Base-by-base conservation (phyloP, 2,113 vertebrate species). In the Myrmecobius fasciatus region DNA sequence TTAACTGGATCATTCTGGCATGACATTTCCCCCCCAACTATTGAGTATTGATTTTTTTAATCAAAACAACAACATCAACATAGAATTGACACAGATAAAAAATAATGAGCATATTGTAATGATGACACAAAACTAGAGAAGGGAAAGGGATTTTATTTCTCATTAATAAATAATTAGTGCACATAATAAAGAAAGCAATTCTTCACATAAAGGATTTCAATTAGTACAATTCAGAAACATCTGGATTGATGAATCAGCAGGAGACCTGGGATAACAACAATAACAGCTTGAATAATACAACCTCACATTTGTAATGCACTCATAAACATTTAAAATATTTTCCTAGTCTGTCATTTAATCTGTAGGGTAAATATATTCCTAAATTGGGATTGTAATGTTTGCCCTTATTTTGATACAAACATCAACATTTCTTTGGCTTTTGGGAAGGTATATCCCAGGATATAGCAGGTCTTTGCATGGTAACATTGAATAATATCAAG, bases 121-220 rank as follows among this genome's bases (percentile, higher is more conserved):
- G 26, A 36, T 11, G 91, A 93, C 47, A 56, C 2, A 54, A 67
- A 94, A 92, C 0, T 51, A 2, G 22, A 46, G 11, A 51, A 52
- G 31, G 67, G n/a, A 89, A 95, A 88, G 22, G 47, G 25, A 60
- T 91, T 92, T 91, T 93, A 93, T 92, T 91, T 75, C 91, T 94
- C 93, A 0, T 92, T 89, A 96, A 96, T 12, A 54, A 54, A 90
- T 8, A 91, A 52, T 92, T 92, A 89, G 46, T 67, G 4, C 26
- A 53, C 51, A 43, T 14, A 94, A 48, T 88, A 48, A 52, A 92
- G 75, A 67, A 6, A 46, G 31, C 8, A 90, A 46, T 52, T 94
- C 48, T 83, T 52, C 48, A 53, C 25, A 67, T 47, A 67, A 93
- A 89, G 24, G 2, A 36, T 90, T 75, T 92, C 91, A 83, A 10